phyloP scores from a whole-genome alignment of 2,113 vertebrate species.

The Pteruthius melanotis region DNA sequence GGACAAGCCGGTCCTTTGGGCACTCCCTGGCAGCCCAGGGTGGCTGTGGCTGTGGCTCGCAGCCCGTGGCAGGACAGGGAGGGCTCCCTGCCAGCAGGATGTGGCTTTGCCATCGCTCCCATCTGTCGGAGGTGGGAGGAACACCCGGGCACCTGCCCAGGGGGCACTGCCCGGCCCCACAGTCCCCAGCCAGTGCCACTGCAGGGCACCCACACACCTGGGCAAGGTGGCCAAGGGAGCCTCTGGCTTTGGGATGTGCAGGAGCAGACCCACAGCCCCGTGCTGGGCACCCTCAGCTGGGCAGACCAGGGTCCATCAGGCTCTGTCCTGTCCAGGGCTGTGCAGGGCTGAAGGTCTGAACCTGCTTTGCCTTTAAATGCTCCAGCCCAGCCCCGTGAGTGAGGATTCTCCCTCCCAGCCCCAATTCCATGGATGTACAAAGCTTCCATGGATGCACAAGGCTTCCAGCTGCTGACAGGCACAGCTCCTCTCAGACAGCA shows the following conservation, averaged over 20 bases:
- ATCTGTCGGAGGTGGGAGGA: neutral
- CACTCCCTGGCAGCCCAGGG: neutral
- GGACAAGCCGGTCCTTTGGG: neutral
- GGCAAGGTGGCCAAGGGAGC: neutral
- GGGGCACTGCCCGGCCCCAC: neutral
- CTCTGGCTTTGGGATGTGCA: neutral
- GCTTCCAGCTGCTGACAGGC: neutral
- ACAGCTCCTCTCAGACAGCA: neutral
- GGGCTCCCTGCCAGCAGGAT: neutral
- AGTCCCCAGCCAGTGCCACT: neutral
- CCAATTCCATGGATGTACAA: neutral
- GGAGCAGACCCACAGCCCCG: neutral
- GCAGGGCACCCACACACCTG: neutral
- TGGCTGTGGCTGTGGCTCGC: neutral
- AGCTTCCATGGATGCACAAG: neutral
- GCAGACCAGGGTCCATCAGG: neutral
- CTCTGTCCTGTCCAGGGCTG: fast-evolving
- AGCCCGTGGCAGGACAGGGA: neutral
- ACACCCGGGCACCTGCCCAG: neutral
- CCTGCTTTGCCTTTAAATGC: neutral
- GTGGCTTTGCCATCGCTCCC: neutral
- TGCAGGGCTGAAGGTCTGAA: neutral
- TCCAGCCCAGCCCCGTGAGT: neutral
- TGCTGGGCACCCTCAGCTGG: fast-evolving
- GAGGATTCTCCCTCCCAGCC: neutral